These are phyloP conservation scores for Metalampra italica DNA, from an alignment of 2,888 invertebrate genomes.

Conservation along the genomic window DNA sequence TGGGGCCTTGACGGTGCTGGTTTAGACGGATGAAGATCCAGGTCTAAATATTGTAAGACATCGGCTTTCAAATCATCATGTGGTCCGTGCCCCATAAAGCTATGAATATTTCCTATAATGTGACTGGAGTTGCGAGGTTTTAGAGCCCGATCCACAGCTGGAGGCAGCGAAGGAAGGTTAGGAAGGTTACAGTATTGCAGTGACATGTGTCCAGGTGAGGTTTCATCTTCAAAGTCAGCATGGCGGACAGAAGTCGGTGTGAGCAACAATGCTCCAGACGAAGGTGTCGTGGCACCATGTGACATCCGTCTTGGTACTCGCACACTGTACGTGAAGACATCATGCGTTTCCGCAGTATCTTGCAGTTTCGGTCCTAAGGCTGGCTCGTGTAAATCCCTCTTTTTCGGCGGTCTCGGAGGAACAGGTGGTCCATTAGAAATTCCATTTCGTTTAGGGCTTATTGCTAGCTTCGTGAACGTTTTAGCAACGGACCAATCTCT, in stretches of 20 bases:
- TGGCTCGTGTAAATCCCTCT: slow-evolving; percentile 36
- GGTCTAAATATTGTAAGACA: slow-evolving; percentile 87
- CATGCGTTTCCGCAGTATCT: slow-evolving; percentile 41
- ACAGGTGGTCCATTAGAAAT: slow-evolving; percentile 67
- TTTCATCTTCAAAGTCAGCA: slow-evolving; percentile 50
- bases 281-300: slow-evolving; percentile 29
- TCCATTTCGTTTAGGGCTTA: slow-evolving; percentile 34
- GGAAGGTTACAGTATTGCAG: slow-evolving; percentile 63
- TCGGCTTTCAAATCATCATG: slow-evolving; percentile 36
- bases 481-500: slow-evolving; percentile 52
- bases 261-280: slow-evolving; percentile 28
- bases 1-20: slow-evolving; percentile 31
- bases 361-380: slow-evolving; percentile 45
- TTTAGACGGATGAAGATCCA: slow-evolving; percentile 83
- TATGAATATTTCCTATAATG: slow-evolving; percentile 41
- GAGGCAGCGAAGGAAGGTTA: slow-evolving; percentile 49
- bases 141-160: slow-evolving; percentile 84
- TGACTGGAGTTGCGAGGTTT: slow-evolving; percentile 83
- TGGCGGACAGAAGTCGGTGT: slow-evolving; percentile 16
- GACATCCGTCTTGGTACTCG: slow-evolving; percentile 31
- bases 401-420: slow-evolving; percentile 87
- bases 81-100: slow-evolving; percentile 27
- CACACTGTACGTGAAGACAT: slow-evolving; percentile 5
- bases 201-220: slow-evolving; percentile 40
- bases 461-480: slow-evolving; percentile 51